These are phyloP conservation scores for Augochlora pura DNA, from an alignment of 1,140 invertebrate genomes.

Conservation along the genomic window DNA sequence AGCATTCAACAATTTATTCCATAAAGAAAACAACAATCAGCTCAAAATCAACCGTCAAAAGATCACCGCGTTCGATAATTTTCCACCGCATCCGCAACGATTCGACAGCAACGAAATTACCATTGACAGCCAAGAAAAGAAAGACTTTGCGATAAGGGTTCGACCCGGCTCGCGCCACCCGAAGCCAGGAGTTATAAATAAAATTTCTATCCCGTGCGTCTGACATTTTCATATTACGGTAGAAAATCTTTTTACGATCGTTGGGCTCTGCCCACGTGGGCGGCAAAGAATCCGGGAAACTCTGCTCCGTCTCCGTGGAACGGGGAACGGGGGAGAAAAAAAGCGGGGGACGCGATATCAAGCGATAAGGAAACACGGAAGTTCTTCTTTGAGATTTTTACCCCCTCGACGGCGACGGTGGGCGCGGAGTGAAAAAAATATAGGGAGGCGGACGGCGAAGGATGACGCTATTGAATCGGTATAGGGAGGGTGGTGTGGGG, in stretches of 20 bases:
- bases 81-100: too few relatives aligned
- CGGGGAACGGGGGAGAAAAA: neutral
- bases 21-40: too few relatives aligned
- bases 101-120: too few relatives aligned
- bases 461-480: conserved; percentile 32
- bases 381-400: conserved; percentile 21
- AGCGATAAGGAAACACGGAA: conserved; percentile 19
- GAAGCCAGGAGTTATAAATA: too few relatives aligned
- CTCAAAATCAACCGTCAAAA: too few relatives aligned
- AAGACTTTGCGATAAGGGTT: too few relatives aligned
- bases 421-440: conserved; percentile 29
- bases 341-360: neutral
- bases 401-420: conserved; percentile 7
- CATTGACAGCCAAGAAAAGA: too few relatives aligned
- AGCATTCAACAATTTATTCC: too few relatives aligned
- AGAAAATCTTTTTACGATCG: neutral
- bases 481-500: neutral
- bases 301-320: neutral
- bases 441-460: neutral
- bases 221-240: too few relatives aligned
- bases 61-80: too few relatives aligned
- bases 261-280: neutral
- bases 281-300: neutral
- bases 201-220: too few relatives aligned
- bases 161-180: too few relatives aligned